Conservation (phyloP, 2,113 vertebrate species). For the Bubo scandiacus region DNA sequence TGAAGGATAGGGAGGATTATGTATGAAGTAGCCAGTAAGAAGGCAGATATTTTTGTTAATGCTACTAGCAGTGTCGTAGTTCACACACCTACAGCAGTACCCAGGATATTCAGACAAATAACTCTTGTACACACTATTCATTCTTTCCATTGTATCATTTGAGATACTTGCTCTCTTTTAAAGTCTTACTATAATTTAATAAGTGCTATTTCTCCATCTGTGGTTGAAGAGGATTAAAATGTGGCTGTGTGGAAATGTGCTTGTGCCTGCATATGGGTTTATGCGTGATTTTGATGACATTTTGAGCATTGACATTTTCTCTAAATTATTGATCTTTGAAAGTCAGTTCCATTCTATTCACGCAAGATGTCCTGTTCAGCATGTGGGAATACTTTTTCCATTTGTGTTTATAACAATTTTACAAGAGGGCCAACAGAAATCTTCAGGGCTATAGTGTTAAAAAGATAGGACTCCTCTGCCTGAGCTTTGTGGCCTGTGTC, state of each 20-base stretch:
- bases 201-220: not conserved
- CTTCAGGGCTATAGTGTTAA: not conserved
- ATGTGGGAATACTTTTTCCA: not conserved
- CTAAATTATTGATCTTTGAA: not conserved
- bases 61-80: not conserved
- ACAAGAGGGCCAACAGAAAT: not conserved
- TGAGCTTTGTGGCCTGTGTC: not conserved
- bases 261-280: not conserved
- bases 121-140: not conserved
- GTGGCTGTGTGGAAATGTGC: not conserved
- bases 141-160: not conserved
- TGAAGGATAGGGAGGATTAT: not conserved
- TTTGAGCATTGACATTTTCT: not conserved
- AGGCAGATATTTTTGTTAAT: not conserved
- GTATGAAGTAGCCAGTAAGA: not conserved
- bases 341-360: not conserved
- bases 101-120: not conserved
- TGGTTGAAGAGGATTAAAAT: not conserved
- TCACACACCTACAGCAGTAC: not conserved
- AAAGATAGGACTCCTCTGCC: not conserved
- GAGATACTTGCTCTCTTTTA: not conserved
- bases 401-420: not conserved
- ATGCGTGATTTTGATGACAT: not conserved
- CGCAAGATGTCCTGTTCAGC: not conserved
- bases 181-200: not conserved